Conservation (phyloP, 2,113 vertebrate species). For the Herpetotheres cachinnans region DNA sequence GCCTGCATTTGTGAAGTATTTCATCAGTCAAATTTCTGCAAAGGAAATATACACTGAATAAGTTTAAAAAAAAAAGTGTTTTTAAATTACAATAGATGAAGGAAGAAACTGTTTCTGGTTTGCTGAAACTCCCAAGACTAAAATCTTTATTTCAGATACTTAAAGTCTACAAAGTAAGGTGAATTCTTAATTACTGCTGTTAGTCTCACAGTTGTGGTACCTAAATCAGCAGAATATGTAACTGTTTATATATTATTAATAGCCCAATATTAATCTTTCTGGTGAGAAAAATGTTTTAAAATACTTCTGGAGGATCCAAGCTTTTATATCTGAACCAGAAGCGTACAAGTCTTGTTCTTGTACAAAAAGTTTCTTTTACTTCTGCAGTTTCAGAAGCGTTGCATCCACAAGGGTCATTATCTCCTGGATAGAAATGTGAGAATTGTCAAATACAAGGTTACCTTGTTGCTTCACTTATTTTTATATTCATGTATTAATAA, state of each 20-base stretch:
- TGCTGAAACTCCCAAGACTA: background rate
- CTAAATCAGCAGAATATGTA: background rate
- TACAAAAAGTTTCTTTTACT: background rate
- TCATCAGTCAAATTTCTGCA: background rate
- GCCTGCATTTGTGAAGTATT: background rate
- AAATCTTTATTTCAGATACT: constrained; percentile 26
- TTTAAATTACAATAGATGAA: background rate
- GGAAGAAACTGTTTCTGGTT: background rate
- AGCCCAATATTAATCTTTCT: background rate
- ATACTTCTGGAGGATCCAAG: background rate
- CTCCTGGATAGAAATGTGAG: constrained; percentile 51
- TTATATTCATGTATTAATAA: constrained; percentile 31
- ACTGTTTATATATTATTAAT: background rate
- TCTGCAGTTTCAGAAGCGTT: constrained; percentile 45
- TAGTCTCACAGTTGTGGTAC: background rate
- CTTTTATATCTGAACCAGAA: background rate
- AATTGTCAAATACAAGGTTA: background rate
- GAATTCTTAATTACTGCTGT: background rate
- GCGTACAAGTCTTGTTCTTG: background rate
- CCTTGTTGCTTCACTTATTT: background rate
- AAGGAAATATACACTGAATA: background rate
- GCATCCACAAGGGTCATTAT: constrained; percentile 43
- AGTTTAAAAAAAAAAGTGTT: background rate
- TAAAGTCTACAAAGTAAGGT: background rate
- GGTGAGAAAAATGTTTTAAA: background rate